Base-by-base conservation (phyloP, 2,113 vertebrate species). In the Platysternon megacephalum region DNA sequence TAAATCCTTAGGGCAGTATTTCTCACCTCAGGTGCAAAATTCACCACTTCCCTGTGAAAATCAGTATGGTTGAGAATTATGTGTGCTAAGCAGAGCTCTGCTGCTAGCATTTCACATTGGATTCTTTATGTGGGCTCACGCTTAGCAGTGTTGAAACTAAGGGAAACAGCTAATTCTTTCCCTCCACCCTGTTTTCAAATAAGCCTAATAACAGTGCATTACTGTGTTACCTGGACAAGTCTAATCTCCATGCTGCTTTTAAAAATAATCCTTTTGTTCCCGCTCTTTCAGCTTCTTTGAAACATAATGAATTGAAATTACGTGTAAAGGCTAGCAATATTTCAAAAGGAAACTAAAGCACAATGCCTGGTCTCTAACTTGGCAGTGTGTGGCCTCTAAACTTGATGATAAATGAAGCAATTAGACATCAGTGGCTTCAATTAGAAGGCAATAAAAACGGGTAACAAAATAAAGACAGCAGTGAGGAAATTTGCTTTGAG, bases 21-120 rank as follows among this genome's bases (percentile, higher is more conserved):
- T 97, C 94, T 97, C 97, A 97, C 95, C 93, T 97, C 87, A 85
- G 95, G 94, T 94, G 96, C 94, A 97, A 97, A 97, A 98, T 98
- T 97, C 97, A 97, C 95, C 97, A 97, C 96, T 97, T 97, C 97
- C 97, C 94, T 97, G 97, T 95, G 96, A 97, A 97, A 97, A 96
- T 95, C 87, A 0, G 94, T 61, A 84, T 0, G 46, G 83, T 24
- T 88, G 96, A 91, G 86, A 96, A 32, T 55, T 80, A 6, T 58
- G 48, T 2, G 17, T n/a, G 87, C 0, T 1, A 82, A 94, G 92
- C 81, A 92, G 89, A 91, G 86, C 86, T 91, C 74, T 84, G 26
- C 94, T 85, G 87, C 90, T 85, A 93, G 51, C 8, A 0, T 93
- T 95, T 72, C 93, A 81, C 89, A 84, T 42, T 91, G 92, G 92